Evolutionary conservation across 2,888 invertebrate species (phyloP), one percentile per base, ranked within the genome.

Genomic region (Eubasilissa splendida): DNA sequence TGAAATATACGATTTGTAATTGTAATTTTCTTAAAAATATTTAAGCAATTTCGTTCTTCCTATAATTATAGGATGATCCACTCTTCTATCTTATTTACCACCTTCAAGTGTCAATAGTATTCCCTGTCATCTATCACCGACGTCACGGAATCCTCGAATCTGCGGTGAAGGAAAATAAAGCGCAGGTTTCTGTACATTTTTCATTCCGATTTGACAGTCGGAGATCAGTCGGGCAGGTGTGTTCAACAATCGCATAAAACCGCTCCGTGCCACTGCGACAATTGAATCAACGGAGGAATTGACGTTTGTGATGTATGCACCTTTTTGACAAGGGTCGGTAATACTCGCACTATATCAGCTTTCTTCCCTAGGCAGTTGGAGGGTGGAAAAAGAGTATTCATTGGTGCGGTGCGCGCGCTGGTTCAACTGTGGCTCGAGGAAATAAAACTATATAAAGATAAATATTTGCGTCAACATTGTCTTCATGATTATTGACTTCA

Each of bases 231-330:
- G 59, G 56, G n/a, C 74, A 76, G 76, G 76, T 76, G 76, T 63
- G n/a, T 11, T 60, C 76, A 59, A 58, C 58, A 63, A 53, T 63
- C 9, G 76, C 22, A 50, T 76, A 53, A 74, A 76, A 63, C 63
- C 53, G 50, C 42, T 60, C 31, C 52, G 22, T 63, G 52, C 12
- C 53, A 50, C 12, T 42, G 42, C 52, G 76, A 76, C 60, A 53
- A 76, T 42, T 76, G 76, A 76, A 59, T 63, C 52, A 52, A 50
- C 60, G n/a, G 31, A 52, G 76, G 63, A 50, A 63, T 63, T 76
- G 60, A 59, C 63, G 50, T 76, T 75, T 75, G 74, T 77, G 77
- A 66, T 68, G 56, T 77, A 77, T 68, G 68, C 68, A 68, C 68
- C 58, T 31, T 73, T 71, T 54, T n/a, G 42, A 0, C 31, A 31